phyloP scores from a whole-genome alignment of 1,140 invertebrate genomes.

The Helicoverpa zea region DNA sequence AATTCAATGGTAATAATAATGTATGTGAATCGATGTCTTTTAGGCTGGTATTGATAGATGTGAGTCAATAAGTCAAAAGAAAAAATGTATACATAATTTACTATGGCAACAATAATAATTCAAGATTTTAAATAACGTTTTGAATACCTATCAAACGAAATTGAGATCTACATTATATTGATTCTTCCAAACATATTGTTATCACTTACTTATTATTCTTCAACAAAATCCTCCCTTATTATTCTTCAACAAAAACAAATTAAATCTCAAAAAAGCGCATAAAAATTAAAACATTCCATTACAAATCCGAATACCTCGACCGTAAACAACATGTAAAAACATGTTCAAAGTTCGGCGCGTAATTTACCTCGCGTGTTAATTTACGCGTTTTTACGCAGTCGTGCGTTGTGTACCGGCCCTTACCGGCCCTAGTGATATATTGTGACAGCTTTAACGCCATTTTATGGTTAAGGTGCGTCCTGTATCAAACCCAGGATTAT shows the following conservation, averaged over 20 bases:
- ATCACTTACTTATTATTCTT: neutral
- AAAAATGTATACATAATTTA: no score
- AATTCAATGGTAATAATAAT: neutral
- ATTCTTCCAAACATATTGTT: no score
- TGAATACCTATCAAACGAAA: no score
- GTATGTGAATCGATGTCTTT: neutral
- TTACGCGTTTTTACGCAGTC: conserved; percentile 39
- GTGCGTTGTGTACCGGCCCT: conserved; percentile 23
- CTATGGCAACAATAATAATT: no score
- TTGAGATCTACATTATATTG: no score
- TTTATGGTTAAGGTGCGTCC: conserved; percentile 37
- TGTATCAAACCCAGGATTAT: conserved; percentile 27
- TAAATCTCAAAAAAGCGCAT: neutral
- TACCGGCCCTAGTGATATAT: conserved; percentile 29
- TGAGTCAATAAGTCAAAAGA: no score
- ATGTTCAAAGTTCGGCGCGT: conserved; percentile 26
- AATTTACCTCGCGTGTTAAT: conserved; percentile 33
- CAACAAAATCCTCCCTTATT: neutral
- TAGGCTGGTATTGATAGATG: no score
- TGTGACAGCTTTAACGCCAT: conserved; percentile 37
- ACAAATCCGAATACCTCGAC: conserved; percentile 3
- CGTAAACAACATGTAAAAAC: conserved; percentile 38
- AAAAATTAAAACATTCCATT: conserved; percentile 4
- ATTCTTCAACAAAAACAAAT: no score
- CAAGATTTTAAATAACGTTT: no score